Evolutionary conservation across 2,888 invertebrate genomes (phyloP), one percentile per base, ranked within the genome.

Genomic region (Heliconius ethilla): DNA sequence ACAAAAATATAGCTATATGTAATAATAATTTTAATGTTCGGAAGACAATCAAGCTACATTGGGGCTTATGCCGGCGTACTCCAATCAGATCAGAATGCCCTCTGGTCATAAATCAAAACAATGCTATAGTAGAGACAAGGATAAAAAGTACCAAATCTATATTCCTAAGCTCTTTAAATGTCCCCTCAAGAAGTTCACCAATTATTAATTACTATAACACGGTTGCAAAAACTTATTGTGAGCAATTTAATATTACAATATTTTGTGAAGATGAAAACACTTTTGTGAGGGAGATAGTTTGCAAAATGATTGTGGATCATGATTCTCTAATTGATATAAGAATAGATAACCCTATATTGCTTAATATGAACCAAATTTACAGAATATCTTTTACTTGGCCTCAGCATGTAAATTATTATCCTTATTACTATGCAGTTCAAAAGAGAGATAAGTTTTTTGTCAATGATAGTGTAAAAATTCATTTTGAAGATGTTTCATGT

Each of bases 361-460:
- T 95, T 37, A 91, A 91, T 83, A 93, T 90, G 84, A 89, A 92
- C 83, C 87, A 89, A 75, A 94, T 92, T 94, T 94, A 94, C 81
- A 91, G 88, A 86, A 89, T 95, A 72, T 88, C 85, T 79, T 92
- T 95, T 84, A 83, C 84, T 45, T 95, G 95, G 95, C 92, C 92
- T 40, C 15, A 15, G 45, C 84, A 83, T 76, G 87, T 89, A 80
- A 86, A 85, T 76, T 89, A 85, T 81, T 86, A 87, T 74, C 82
- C 89, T 77, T 89, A 89, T 85, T 89, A 89, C 70, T 95, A 94
- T 87, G 88, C 91, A 79, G 90, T 94, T 29, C 92, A 91, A 84
- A 89, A 90, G 79, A 89, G 94, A 82, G 90, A 93, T 76, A 86
- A 84, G 62, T 82, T 84, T 9, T 91, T 89, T 80, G 87, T 83